Evolutionary conservation across 1,140 invertebrate genomes (phyloP).

Genomic region (Mesaphorura yosii): DNA sequence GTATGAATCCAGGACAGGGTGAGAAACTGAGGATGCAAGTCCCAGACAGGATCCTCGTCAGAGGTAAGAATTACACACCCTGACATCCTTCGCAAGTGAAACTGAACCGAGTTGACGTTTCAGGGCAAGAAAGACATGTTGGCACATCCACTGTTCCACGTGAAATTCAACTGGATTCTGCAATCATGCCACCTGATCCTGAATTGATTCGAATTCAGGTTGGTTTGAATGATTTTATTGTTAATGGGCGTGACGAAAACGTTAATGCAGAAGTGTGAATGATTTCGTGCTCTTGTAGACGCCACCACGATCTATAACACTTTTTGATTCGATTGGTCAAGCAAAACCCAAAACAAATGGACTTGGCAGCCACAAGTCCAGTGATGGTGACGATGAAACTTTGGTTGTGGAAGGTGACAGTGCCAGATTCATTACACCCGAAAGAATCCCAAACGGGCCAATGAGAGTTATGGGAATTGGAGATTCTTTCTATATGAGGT

Average conservation of each 20-base stretch:
- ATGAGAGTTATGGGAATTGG: too few species aligned
- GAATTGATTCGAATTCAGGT: slow-evolving; percentile 56
- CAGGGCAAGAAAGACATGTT: slow-evolving; percentile 63
- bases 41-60: slow-evolving; percentile 75
- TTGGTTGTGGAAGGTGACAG: slow-evolving; percentile 24
- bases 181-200: slow-evolving; percentile 56
- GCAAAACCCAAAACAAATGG: slow-evolving; percentile 2
- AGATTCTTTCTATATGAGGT: too few species aligned
- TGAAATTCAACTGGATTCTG: slow-evolving; percentile 72
- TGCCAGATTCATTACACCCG: slow-evolving; percentile 12
- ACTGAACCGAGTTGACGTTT: neutral
- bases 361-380: slow-evolving; percentile 9
- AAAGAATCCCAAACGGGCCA: too few species aligned
- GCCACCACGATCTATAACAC: slow-evolving; percentile 33
- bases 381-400: slow-evolving; percentile 25
- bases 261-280: neutral
- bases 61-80: slow-evolving; percentile 40
- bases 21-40: slow-evolving; percentile 54
- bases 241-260: too few species aligned
- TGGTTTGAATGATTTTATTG: slow-evolving; percentile 14
- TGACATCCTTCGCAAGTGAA: neutral
- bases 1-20: neutral
- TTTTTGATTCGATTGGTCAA: slow-evolving; percentile 17
- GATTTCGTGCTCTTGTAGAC: slow-evolving; percentile 21
- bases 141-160: slow-evolving; percentile 65